Evolutionary conservation across 2,888 invertebrate genomes (phyloP), one percentile per base, ranked within the genome.

Genomic region (Parelbella ahira): DNA sequence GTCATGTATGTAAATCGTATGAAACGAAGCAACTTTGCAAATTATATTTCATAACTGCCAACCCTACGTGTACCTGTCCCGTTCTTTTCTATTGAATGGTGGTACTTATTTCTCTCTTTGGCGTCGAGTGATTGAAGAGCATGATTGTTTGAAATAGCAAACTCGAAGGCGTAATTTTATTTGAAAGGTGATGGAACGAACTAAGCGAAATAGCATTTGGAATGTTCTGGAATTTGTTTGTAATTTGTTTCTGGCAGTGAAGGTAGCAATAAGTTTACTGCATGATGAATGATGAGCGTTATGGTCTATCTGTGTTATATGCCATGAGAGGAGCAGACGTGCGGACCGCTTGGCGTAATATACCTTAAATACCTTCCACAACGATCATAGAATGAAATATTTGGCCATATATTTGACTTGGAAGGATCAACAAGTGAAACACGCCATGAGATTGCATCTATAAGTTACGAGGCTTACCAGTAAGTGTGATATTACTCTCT

Each of bases 121-220:
- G 8, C 23, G 2, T 15, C 15, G 8, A 23, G 8, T 23, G 23
- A 23, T 8, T 23, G 23, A 15, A 15, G 15, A 8, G 23, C 7
- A 23, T 23, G 23, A 23, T 23, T 23, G 23, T n/a, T 28, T 28
- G 15, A 15, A 28, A 28, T 13, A 15, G 15, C 7, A 8, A 15
- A 28, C 4, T 28, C 28, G 28, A 28, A 28, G 28, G 28, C 7
- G 28, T 12, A 27, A 28, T 28, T n/a, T 28, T 15, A 5, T 28
- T 15, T 15, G 28, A 28, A 28, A 28, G 28, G 28, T 28, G 28
- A 28, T 28, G 12, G 15, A 28, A 28, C 28, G 15, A 28, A 28
- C 12, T 23, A 8, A 28, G 13, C 28, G 15, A 28, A 28, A 28
- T 23, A 8, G 23, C 7, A 7, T 13, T 28, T 28, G 9, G 15